Conservation (phyloP, 2,797 vertebrate genomes). For the Cirrhinus molitorella region DNA sequence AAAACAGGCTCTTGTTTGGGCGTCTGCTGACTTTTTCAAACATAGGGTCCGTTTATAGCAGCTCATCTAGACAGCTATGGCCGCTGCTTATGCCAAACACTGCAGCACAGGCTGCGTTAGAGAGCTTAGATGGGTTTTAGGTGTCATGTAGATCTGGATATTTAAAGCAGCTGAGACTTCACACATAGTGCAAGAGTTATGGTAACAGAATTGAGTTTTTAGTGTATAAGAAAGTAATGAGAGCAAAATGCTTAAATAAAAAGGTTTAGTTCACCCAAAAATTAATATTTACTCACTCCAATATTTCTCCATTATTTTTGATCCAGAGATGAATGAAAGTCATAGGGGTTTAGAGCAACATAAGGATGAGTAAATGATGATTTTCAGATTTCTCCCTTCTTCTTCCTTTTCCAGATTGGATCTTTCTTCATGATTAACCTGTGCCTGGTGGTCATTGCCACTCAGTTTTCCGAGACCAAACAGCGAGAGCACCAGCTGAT, state of each 20-base stretch:
- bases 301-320: background rate
- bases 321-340: background rate
- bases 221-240: background rate
- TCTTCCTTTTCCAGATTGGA: constrained; percentile 83
- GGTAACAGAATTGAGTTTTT: background rate
- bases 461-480: constrained; percentile 97
- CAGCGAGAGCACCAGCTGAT: constrained; percentile 97
- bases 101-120: background rate
- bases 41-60: constrained; percentile 42
- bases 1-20: constrained; percentile 39
- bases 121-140: constrained; percentile 6
- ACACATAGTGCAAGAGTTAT: background rate
- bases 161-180: constrained; percentile 5
- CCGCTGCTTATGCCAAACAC: constrained; percentile 12
- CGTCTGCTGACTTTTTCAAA: constrained; percentile 42
- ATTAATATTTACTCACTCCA: background rate
- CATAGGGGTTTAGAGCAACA: background rate
- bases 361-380: background rate
- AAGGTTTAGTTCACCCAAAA: background rate
- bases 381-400: background rate
- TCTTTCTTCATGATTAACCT: constrained; percentile 99
- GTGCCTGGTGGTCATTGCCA: constrained; percentile 95
- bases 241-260: constrained; percentile 3
- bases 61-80: constrained; percentile 26
- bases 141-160: constrained; percentile 11